phyloP scores from a whole-genome alignment of 2,888 invertebrate genomes.

The Sycophila texana region DNA sequence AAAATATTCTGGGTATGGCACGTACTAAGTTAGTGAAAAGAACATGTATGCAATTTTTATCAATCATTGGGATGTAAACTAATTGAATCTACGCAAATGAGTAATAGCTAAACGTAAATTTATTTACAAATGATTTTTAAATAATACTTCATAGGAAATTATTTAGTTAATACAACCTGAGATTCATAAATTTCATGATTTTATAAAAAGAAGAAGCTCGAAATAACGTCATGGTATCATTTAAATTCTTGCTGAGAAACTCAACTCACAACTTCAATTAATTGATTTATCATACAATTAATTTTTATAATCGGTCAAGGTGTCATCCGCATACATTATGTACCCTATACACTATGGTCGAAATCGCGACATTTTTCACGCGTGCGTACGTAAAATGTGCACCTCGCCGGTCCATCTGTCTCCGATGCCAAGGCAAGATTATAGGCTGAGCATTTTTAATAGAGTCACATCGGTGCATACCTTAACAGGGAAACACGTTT shows the following conservation, averaged over 20 bases:
- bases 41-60: too few species aligned
- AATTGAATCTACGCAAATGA: too few species aligned
- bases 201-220: too few species aligned
- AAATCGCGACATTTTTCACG: background rate
- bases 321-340: background rate
- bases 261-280: conserved; percentile 37
- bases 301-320: conserved; percentile 8
- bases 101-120: too few species aligned
- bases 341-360: background rate
- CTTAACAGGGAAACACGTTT: conserved; percentile 30
- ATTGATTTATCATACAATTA: conserved; percentile 56
- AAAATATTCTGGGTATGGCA: too few species aligned
- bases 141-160: too few species aligned
- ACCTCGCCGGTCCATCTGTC: background rate
- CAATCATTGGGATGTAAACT: too few species aligned
- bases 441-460: conserved; percentile 46
- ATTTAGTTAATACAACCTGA: too few species aligned
- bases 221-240: conserved; percentile 38
- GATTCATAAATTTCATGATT: too few species aligned
- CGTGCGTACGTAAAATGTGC: background rate
- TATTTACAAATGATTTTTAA: too few species aligned
- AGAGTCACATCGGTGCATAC: conserved; percentile 17
- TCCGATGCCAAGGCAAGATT: conserved; percentile 46
- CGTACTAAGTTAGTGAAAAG: too few species aligned
- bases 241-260: conserved; percentile 51